These are phyloP conservation scores for Bufotes viridis DNA, from an alignment of 2,797 vertebrate species.

Conservation along the genomic window DNA sequence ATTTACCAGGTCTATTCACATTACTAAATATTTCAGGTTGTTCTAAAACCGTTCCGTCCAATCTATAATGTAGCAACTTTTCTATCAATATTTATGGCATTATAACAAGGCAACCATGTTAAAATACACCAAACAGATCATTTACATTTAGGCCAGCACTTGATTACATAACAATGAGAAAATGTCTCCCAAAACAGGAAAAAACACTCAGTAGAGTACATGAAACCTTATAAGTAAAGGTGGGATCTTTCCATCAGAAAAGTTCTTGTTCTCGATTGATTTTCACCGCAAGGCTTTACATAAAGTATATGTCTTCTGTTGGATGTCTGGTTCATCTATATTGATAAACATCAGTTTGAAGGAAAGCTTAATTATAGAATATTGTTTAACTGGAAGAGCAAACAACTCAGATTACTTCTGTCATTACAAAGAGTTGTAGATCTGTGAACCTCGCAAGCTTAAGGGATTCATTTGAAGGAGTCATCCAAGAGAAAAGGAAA, in stretches of 20 bases:
- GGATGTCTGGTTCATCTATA: conserved; percentile 63
- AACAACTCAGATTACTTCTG: conserved; percentile 67
- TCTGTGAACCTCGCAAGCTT: conserved; percentile 55
- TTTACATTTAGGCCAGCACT: background rate
- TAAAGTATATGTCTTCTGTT: conserved; percentile 53
- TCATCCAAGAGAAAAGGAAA: conserved; percentile 17
- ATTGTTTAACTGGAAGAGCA: conserved; percentile 63
- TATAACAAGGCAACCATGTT: background rate
- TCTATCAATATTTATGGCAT: conserved; percentile 15
- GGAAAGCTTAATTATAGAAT: conserved; percentile 63
- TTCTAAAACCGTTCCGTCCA: background rate
- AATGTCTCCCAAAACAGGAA: no score
- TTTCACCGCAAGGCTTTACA: conserved; percentile 64
- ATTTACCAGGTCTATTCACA: background rate
- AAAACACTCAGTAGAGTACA: background rate
- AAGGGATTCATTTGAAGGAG: conserved; percentile 3
- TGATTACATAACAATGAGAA: background rate
- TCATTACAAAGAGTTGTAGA: conserved; percentile 60
- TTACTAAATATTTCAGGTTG: conserved; percentile 7
- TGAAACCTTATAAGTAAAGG: background rate
- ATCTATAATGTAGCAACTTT: background rate
- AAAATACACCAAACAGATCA: no score
- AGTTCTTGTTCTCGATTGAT: conserved; percentile 60
- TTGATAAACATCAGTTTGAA: conserved; percentile 65
- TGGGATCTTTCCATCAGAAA: conserved; percentile 3